Percentiles rank a stretch among this genome's conserved stretches.
These are phyloP conservation scores for Campoletis sonorensis DNA, from an alignment of 1,140 invertebrate species.

Conservation along the genomic window DNA sequence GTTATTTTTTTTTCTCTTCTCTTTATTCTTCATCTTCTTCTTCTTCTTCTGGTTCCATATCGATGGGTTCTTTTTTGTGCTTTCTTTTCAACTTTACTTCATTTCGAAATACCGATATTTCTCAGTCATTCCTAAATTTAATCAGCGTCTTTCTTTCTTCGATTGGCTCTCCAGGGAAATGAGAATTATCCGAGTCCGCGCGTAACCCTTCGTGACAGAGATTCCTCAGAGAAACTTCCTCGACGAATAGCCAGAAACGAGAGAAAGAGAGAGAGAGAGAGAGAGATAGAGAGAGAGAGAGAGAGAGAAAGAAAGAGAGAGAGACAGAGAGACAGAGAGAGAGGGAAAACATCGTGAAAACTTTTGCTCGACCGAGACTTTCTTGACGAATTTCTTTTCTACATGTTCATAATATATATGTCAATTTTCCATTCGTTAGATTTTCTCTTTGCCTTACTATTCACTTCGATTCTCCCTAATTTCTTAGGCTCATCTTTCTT, in stretches of 20 bases:
- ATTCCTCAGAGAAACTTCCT: not conserved
- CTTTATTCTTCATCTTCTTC: too few relatives aligned
- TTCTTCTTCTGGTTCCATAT: too few relatives aligned
- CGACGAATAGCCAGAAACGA: not conserved
- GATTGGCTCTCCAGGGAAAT: slow-evolving; percentile 3
- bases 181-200: not conserved
- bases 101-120: not conserved
- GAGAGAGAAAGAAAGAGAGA: too few relatives aligned
- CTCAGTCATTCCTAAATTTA: slow-evolving; percentile 2
- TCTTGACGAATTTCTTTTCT: slow-evolving; percentile 13
- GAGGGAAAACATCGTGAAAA: not conserved
- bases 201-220: not conserved
- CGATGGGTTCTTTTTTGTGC: not conserved
- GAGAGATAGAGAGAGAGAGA: too few relatives aligned
- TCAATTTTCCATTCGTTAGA: slow-evolving; percentile 23
- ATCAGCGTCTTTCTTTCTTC: slow-evolving; percentile 11
- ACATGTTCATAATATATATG: not conserved
- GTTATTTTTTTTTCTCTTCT: too few relatives aligned
- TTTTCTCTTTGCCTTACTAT: not conserved
- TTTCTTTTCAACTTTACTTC: not conserved
- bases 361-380: not conserved
- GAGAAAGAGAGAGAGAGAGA: not conserved
- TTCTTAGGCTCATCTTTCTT: slow-evolving; percentile 46
- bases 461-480: slow-evolving; percentile 2
- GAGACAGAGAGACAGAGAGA: too few relatives aligned